Conservation (phyloP, 2,113 vertebrate species). For the Calidris pugnax region DNA sequence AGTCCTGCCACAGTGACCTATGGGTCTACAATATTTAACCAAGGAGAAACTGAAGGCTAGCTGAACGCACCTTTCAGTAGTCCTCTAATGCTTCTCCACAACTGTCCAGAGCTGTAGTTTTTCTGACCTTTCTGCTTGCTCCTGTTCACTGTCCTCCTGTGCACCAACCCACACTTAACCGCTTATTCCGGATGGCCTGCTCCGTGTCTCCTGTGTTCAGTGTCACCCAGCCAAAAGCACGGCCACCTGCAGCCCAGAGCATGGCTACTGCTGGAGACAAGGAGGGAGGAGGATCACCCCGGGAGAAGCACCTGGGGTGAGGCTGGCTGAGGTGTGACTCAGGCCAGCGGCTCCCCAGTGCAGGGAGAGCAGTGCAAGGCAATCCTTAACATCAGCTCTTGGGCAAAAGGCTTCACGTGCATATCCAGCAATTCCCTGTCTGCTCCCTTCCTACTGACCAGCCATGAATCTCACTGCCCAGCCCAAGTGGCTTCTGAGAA, state of each 20-base stretch:
- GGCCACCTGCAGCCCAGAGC: background rate
- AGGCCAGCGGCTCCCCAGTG: background rate
- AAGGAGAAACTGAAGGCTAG: background rate
- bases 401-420: background rate
- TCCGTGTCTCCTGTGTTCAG: background rate
- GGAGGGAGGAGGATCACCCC: background rate
- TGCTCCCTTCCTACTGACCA: background rate
- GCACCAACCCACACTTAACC: background rate
- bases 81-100: background rate
- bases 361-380: background rate
- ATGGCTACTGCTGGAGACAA: background rate
- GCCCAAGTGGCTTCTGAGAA: background rate
- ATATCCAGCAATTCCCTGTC: background rate
- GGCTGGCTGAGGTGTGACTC: background rate
- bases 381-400: background rate
- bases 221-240: background rate
- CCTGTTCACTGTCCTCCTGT: background rate
- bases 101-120: background rate
- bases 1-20: rapidly evolving
- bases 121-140: background rate
- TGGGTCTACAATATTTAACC: background rate
- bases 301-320: background rate
- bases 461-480: background rate
- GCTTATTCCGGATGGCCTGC: background rate
- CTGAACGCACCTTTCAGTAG: background rate